These are phyloP conservation scores for Parthenolecanium corni DNA, from an alignment of 2,888 invertebrate genomes.

Conservation along the genomic window DNA sequence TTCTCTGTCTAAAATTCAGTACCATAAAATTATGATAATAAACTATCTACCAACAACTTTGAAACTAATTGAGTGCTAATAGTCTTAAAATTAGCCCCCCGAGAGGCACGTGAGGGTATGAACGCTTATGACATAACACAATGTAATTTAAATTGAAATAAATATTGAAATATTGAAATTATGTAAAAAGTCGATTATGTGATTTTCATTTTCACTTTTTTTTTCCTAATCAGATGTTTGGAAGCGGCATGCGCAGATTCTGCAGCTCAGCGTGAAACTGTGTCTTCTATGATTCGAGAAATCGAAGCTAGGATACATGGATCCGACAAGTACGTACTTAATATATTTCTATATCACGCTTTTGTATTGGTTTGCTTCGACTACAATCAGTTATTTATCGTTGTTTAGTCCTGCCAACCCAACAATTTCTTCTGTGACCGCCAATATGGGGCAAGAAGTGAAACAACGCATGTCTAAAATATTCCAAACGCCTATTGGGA, in stretches of 20 bases:
- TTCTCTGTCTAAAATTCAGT: too few species aligned
- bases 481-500: slow-evolving; percentile 42
- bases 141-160: too few species aligned
- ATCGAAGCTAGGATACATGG: slow-evolving; percentile 41
- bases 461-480: slow-evolving; percentile 49
- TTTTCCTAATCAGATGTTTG: slow-evolving; percentile 38
- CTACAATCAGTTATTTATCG: too few species aligned
- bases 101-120: too few species aligned
- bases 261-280: slow-evolving; percentile 43
- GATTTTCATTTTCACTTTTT: background rate
- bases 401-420: slow-evolving; percentile 36
- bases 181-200: too few species aligned
- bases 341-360: background rate
- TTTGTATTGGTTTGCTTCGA: background rate
- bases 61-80: too few species aligned
- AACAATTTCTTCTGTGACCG: slow-evolving; percentile 36
- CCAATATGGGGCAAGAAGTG: slow-evolving; percentile 46
- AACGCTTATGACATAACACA: too few species aligned
- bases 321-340: slow-evolving; percentile 37
- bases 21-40: too few species aligned
- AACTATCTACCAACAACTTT: too few species aligned
- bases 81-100: too few species aligned
- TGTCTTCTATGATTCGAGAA: slow-evolving; percentile 45
- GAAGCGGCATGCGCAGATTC: slow-evolving; percentile 43
- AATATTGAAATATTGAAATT: too few species aligned